Percentiles rank a stretch among this genome's conserved stretches.
These are phyloP conservation scores for Diplazon laetatorius DNA, from an alignment of 2,888 invertebrate species.

Conservation along the genomic window DNA sequence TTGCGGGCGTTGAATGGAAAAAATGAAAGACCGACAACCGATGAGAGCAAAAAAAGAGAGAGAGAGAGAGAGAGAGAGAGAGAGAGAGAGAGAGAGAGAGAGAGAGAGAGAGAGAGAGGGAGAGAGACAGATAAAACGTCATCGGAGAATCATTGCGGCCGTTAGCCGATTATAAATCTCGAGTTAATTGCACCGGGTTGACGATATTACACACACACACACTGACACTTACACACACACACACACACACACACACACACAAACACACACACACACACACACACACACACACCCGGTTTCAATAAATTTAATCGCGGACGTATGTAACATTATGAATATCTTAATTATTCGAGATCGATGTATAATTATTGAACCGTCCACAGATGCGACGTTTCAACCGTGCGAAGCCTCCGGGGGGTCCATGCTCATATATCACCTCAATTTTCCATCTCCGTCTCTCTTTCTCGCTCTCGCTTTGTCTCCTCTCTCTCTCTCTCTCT, in stretches of 20 bases:
- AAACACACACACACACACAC: not conserved
- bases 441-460: not conserved
- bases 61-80: too few relatives aligned
- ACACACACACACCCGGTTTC: conserved; percentile 10
- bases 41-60: too few relatives aligned
- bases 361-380: conserved; percentile 60
- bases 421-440: conserved; percentile 60
- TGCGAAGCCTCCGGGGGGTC: conserved; percentile 26
- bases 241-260: not conserved
- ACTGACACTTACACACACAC: conserved; percentile 2
- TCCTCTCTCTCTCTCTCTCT: not conserved
- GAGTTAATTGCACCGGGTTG: conserved; percentile 40
- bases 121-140: not conserved
- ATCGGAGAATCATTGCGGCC: conserved; percentile 43
- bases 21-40: too few relatives aligned
- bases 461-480: too few relatives aligned
- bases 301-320: conserved; percentile 55
- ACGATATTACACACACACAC: conserved; percentile 20
- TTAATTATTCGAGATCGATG: conserved; percentile 60
- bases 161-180: conserved; percentile 60
- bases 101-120: too few relatives aligned
- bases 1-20: too few relatives aligned
- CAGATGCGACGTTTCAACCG: conserved; percentile 51
- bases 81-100: too few relatives aligned
- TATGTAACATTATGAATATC: conserved; percentile 60